Evolutionary conservation across 1,140 invertebrate species (phyloP).

Genomic region (Drosophila lacteicornis): DNA sequence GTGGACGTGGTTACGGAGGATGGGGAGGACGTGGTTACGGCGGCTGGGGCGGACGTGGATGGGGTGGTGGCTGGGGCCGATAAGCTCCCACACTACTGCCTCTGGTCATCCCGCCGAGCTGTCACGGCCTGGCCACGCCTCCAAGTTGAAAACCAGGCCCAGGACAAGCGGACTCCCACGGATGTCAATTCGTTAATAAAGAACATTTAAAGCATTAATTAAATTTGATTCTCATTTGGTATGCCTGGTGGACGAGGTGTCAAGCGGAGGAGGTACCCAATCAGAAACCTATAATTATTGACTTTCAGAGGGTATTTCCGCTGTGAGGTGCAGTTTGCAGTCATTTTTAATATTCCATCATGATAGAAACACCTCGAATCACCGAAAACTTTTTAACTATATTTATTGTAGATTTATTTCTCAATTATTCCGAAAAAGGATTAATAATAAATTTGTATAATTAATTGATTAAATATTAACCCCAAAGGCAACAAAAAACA

Average conservation of each 20-base stretch:
- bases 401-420: too few relatives aligned
- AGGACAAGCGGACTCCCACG: neutral
- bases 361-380: neutral
- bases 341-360: neutral
- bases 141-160: neutral
- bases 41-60: neutral
- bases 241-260: neutral
- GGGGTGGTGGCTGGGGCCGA: slow-evolving; percentile 19
- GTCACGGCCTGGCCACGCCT: slow-evolving; percentile 15
- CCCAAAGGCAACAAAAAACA: too few relatives aligned
- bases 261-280: neutral
- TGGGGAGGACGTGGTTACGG: slow-evolving; percentile 9
- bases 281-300: slow-evolving; percentile 7
- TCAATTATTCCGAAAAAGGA: neutral
- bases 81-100: neutral
- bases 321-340: neutral
- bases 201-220: slow-evolving; percentile 39
- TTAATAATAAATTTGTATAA: neutral
- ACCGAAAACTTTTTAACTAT: too few relatives aligned
- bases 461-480: too few relatives aligned
- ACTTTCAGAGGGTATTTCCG: neutral
- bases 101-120: neutral
- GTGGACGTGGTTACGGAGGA: neutral
- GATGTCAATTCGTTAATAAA: slow-evolving; percentile 36
- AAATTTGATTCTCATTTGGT: slow-evolving; percentile 18